phyloP scores from a whole-genome alignment of 1,140 invertebrate genomes.

The Agrilus planipennis region DNA sequence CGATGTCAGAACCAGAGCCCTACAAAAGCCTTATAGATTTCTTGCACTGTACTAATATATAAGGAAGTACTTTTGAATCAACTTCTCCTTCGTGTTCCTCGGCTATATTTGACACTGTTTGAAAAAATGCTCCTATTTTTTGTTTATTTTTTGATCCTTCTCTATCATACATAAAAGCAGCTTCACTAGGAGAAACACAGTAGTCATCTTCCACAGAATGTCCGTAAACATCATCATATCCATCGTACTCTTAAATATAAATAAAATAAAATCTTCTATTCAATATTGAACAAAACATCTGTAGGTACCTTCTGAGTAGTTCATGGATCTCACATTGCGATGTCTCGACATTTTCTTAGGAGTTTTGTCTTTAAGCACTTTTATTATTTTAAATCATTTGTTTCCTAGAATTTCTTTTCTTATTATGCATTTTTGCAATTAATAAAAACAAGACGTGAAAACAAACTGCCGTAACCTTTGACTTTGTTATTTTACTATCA shows the following conservation, averaged over 20 bases:
- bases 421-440: too few species aligned
- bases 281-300: conserved; percentile 7
- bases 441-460: too few species aligned
- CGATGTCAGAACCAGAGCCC: conserved; percentile 44
- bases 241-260: conserved; percentile 63
- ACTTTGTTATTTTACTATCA: too few species aligned
- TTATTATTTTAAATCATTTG: too few species aligned
- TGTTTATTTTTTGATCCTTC: conserved; percentile 47
- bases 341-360: conserved; percentile 71
- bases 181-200: conserved; percentile 78
- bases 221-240: conserved; percentile 83
- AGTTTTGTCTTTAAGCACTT: too few species aligned
- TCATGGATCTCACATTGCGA: conserved; percentile 60
- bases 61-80: conserved; percentile 13
- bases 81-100: conserved; percentile 53
- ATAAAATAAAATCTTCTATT: conserved; percentile 10
- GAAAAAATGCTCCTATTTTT: conserved; percentile 59
- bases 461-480: too few species aligned
- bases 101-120: conserved; percentile 56
- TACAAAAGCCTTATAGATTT: conserved; percentile 22
- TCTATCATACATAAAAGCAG: conserved; percentile 75
- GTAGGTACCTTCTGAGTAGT: conserved; percentile 53
- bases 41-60: not conserved
- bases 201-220: conserved; percentile 86
- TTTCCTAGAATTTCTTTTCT: too few species aligned